Evolutionary conservation across 2,113 vertebrate species (phyloP).

Genomic region (Dicrurus megarhynchus): DNA sequence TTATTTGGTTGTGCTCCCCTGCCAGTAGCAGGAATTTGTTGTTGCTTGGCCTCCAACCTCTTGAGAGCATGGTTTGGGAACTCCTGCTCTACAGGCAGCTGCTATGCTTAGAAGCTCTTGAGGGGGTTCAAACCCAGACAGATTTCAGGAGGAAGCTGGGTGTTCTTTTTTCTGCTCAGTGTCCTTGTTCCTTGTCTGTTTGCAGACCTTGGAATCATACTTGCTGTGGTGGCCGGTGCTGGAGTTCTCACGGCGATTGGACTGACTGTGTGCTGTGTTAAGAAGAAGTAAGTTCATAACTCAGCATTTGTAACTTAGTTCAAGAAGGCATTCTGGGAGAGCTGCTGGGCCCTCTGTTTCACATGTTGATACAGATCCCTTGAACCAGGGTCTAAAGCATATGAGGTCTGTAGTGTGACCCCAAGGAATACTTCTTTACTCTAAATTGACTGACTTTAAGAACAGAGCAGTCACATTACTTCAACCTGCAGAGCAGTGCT

Average conservation of each 20-base stretch:
- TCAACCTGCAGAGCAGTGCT: background rate
- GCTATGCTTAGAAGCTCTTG: background rate
- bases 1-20: background rate
- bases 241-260: slow-evolving; percentile 69
- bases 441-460: background rate
- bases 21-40: background rate
- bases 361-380: background rate
- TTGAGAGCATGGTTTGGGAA: background rate
- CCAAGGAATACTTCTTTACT: background rate
- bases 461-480: background rate
- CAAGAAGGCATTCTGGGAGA: background rate
- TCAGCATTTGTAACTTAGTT: background rate
- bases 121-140: background rate
- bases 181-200: slow-evolving; percentile 5
- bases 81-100: background rate
- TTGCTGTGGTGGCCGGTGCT: slow-evolving; percentile 67
- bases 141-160: background rate
- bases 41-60: background rate
- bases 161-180: background rate
- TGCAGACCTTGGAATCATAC: slow-evolving; percentile 73
- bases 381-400: background rate
- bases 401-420: background rate
- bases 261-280: slow-evolving; percentile 71
- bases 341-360: background rate
- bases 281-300: slow-evolving; percentile 78